A percentile compares a stretch with the other conserved stretches of the same genome.
Evolutionary conservation across 2,797 vertebrate species (phyloP).

Genomic region (Syndactyla subalaris): DNA sequence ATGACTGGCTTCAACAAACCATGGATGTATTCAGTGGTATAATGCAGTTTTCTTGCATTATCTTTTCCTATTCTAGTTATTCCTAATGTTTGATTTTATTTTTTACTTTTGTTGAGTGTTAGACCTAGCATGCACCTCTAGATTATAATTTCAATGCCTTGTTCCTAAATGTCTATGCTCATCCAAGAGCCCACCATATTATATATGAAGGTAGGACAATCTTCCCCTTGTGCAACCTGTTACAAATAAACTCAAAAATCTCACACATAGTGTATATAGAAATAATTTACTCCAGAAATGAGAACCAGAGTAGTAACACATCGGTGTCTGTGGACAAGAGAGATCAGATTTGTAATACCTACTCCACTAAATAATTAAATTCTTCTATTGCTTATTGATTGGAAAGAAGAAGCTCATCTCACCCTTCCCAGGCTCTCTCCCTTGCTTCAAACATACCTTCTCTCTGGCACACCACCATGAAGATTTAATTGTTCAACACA

Average conservation of each 20-base stretch:
- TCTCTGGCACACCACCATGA: neutral
- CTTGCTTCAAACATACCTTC: neutral
- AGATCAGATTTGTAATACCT: neutral
- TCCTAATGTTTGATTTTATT: neutral
- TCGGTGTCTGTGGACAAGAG: neutral
- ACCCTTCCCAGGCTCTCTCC: neutral
- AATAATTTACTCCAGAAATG: neutral
- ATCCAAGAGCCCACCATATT: neutral
- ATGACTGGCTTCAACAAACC: neutral
- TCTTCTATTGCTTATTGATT: constrained; percentile 35
- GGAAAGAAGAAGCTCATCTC: neutral
- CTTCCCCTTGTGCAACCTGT: neutral
- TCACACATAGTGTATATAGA: neutral
- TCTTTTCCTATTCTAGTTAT: neutral
- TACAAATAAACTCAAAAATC: neutral
- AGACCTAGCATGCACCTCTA: neutral
- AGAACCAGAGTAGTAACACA: neutral
- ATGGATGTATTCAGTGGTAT: neutral
- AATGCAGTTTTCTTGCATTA: neutral
- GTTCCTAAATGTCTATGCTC: neutral
- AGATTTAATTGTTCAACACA: neutral
- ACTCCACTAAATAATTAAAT: neutral
- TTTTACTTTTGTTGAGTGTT: neutral
- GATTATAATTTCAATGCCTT: neutral
- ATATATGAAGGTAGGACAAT: neutral